Evolutionary conservation across 2,888 invertebrate genomes (phyloP).

Genomic region (Metallyticus violacea): DNA sequence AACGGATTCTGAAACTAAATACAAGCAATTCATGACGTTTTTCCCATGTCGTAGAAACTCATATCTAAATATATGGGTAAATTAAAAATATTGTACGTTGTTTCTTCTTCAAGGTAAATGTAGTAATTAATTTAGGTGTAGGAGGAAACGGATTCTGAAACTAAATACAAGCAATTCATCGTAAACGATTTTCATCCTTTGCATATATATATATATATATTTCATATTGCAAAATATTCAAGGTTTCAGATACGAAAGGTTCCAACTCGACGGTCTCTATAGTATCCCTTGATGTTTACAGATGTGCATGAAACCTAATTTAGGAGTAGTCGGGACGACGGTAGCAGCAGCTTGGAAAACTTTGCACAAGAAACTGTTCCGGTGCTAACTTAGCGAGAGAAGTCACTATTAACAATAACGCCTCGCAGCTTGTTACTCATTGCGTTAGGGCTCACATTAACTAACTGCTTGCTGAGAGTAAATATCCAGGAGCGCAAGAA

Average conservation of each 20-base stretch:
- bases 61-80: no score
- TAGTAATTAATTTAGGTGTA: no score
- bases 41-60: no score
- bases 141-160: no score
- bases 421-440: conserved; percentile 1
- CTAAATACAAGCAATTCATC: no score
- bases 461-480: neutral
- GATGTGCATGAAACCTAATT: neutral
- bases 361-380: neutral
- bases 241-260: neutral
- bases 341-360: neutral
- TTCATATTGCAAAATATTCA: neutral
- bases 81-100: no score
- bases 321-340: neutral
- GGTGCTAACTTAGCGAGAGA: neutral
- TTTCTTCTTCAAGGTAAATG: no score
- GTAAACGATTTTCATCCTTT: no score
- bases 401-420: neutral
- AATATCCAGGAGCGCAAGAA: neutral
- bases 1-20: no score
- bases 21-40: no score
- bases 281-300: neutral
- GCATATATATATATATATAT: no score
- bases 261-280: neutral
- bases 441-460: neutral